phyloP scores from a whole-genome alignment of 1,140 invertebrate genomes.

The Euglossa dilemma region DNA sequence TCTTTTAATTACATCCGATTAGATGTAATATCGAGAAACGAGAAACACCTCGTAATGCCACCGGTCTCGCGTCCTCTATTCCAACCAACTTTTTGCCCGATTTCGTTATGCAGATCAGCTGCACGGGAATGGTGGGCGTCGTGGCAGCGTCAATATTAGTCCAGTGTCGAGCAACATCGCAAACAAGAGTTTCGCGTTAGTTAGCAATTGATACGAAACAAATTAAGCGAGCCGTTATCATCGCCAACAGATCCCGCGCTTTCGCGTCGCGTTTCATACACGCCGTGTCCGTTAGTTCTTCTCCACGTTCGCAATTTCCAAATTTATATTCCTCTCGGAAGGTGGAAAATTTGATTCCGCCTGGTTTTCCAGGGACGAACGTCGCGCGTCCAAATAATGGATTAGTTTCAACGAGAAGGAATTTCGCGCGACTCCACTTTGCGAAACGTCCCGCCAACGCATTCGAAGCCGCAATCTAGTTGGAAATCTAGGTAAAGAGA shows the following conservation, averaged over 20 bases:
- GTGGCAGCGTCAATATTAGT: not conserved
- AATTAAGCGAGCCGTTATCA: not conserved
- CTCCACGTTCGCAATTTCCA: not conserved
- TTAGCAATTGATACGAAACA: slow-evolving; percentile 10
- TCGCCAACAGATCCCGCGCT: not conserved
- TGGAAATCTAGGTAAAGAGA: slow-evolving; percentile 1
- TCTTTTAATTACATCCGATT: not conserved
- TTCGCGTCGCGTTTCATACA: not conserved
- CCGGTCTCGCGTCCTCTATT: not conserved
- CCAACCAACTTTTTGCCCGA: not conserved
- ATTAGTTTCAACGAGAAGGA: too few relatives aligned
- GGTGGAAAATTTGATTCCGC: too few relatives aligned
- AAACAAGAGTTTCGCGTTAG: not conserved
- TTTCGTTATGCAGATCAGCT: not conserved
- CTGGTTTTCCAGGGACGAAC: not conserved
- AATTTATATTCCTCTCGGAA: too few relatives aligned
- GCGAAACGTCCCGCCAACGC: not conserved
- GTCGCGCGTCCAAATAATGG: not conserved
- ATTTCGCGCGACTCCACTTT: not conserved
- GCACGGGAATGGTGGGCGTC: not conserved
- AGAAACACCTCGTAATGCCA: not conserved
- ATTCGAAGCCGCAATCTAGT: slow-evolving; percentile 11
- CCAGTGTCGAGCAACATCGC: slow-evolving; percentile 7
- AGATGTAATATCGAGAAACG: too few relatives aligned
- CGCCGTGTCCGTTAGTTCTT: too few relatives aligned